phyloP scores from a whole-genome alignment of 2,888 invertebrate species.

The Leptopilina syphax region DNA sequence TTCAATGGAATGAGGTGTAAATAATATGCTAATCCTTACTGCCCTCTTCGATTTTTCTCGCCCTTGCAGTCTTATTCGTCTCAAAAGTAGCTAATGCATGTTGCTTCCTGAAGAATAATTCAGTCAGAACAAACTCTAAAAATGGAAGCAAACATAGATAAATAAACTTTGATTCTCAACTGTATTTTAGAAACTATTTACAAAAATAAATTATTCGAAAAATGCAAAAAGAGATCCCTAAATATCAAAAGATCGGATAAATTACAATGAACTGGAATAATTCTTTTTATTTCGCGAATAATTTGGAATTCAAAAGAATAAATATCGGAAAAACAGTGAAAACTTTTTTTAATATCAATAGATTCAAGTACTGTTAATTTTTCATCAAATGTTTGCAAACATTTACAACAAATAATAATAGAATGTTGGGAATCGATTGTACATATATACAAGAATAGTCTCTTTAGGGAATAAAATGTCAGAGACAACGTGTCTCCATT shows the following conservation, averaged over 20 bases:
- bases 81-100: neutral
- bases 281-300: too few species aligned
- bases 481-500: neutral
- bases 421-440: too few species aligned
- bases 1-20: slow-evolving; percentile 66
- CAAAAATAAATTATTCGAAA: too few species aligned
- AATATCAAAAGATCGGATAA: too few species aligned
- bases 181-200: neutral
- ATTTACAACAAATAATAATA: too few species aligned
- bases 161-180: neutral
- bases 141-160: neutral
- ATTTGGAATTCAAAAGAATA: too few species aligned
- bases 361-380: too few species aligned
- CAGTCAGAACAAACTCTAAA: slow-evolving; percentile 4
- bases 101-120: slow-evolving; percentile 10
- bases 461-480: neutral
- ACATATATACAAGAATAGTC: neutral
- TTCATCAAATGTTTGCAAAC: too few species aligned
- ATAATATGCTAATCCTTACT: slow-evolving; percentile 75
- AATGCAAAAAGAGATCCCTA: too few species aligned
- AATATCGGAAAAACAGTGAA: too few species aligned
- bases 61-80: neutral
- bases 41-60: slow-evolving; percentile 58
- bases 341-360: too few species aligned
- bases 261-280: too few species aligned